Conservation (phyloP, 2,888 invertebrate species). For the Tridacna gigas region DNA sequence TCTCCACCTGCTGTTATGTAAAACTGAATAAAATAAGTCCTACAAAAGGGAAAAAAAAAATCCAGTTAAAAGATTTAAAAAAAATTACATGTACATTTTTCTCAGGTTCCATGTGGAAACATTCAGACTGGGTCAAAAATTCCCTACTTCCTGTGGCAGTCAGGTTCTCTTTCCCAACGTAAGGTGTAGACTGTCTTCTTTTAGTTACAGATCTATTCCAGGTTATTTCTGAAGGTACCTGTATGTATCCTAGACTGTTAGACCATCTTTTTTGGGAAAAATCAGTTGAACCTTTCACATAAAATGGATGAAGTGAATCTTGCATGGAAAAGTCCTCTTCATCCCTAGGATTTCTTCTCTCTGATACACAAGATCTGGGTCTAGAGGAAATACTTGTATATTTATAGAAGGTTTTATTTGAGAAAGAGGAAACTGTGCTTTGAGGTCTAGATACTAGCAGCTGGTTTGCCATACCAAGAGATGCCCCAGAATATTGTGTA, state of each 20-base stretch:
- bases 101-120: not conserved
- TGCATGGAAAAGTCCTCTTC: not conserved
- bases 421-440: not conserved
- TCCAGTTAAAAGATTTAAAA: not conserved
- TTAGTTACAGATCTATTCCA: conserved; percentile 7
- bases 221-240: conserved; percentile 12
- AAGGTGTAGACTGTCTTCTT: conserved; percentile 23
- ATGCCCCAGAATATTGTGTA: conserved; percentile 14
- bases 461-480: not conserved
- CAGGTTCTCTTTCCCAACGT: conserved; percentile 17
- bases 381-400: not conserved
- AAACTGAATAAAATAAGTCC: not conserved
- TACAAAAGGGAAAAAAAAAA: not conserved
- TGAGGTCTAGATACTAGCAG: conserved; percentile 4
- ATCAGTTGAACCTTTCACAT: not conserved
- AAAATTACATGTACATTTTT: not conserved
- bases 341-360: not conserved
- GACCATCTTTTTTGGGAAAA: conserved; percentile 1
- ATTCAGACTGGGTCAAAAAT: not conserved
- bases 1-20: not conserved
- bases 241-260: not conserved
- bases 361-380: not conserved
- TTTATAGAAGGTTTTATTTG: not conserved
- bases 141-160: not conserved
- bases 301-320: conserved; percentile 13